phyloP scores from a whole-genome alignment of 2,888 invertebrate species.

The Chymomyza procnemis region DNA sequence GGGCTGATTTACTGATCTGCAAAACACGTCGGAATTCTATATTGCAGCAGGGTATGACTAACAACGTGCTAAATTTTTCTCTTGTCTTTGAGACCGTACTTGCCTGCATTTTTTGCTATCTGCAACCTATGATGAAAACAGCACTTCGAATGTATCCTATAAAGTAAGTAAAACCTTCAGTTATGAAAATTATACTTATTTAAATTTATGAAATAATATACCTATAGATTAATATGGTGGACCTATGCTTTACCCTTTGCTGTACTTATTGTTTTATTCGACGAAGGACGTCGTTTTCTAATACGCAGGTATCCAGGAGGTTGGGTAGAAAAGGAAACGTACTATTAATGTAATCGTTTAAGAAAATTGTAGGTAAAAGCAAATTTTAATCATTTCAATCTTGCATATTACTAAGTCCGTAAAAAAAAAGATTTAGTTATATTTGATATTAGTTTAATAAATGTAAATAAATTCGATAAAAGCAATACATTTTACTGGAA shows the following conservation, averaged over 20 bases:
- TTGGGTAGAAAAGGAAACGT: constrained; percentile 80
- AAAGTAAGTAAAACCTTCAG: constrained; percentile 74
- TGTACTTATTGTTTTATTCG: constrained; percentile 84
- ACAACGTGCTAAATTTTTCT: constrained; percentile 84
- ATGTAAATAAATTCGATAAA: too few relatives aligned
- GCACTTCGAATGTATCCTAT: constrained; percentile 80
- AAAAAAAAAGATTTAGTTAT: too few relatives aligned
- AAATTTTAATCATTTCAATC: too few relatives aligned
- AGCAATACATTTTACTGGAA: too few relatives aligned
- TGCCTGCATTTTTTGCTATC: constrained; percentile 83
- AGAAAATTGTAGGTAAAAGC: too few relatives aligned
- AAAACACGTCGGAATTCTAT: constrained; percentile 83
- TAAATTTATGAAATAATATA: not conserved
- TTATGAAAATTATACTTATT: constrained; percentile 67
- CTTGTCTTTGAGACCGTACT: constrained; percentile 83
- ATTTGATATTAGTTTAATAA: too few relatives aligned
- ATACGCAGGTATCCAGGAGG: constrained; percentile 83
- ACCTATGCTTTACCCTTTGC: constrained; percentile 86
- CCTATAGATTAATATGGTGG: constrained; percentile 82
- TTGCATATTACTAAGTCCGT: too few relatives aligned
- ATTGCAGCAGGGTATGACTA: constrained; percentile 84
- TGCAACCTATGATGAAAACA: constrained; percentile 82
- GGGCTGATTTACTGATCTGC: constrained; percentile 83
- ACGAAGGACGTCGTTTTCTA: constrained; percentile 85
- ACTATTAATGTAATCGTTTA: constrained; percentile 20